Conservation (phyloP, 30 jellyfish, hydroid and myxozoan species). For the Aurelia aurita complex sp. Pacific region DNA sequence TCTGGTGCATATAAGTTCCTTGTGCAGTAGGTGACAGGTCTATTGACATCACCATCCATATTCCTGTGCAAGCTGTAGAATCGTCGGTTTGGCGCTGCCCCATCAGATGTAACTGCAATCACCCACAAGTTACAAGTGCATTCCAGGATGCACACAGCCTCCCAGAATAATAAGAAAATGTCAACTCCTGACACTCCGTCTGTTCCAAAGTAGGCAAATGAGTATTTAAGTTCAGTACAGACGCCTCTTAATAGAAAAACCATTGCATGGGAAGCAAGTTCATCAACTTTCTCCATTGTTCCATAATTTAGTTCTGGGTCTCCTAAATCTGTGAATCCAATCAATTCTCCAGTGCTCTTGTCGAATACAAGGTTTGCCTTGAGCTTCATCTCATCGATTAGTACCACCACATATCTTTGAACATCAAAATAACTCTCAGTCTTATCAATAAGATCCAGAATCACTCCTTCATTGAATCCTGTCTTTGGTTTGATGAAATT, state of each 20-base stretch:
- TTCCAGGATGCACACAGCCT: slow-evolving; percentile 35
- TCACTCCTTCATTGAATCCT: slow-evolving; percentile 17
- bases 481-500: neutral
- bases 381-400: slow-evolving; percentile 60
- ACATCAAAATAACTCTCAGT: neutral
- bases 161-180: slow-evolving; percentile 56
- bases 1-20: slow-evolving; percentile 23
- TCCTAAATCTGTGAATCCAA: slow-evolving; percentile 62
- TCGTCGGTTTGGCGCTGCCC: slow-evolving; percentile 69
- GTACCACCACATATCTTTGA: slow-evolving; percentile 3
- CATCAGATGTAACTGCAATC: slow-evolving; percentile 52
- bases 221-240: slow-evolving; percentile 1
- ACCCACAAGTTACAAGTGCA: slow-evolving; percentile 14
- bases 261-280: slow-evolving; percentile 43
- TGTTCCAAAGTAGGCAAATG: slow-evolving; percentile 24
- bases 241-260: slow-evolving; percentile 25
- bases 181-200: slow-evolving; percentile 4
- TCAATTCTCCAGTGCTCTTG: slow-evolving; percentile 49
- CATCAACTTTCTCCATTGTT: slow-evolving; percentile 11
- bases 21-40: slow-evolving; percentile 1
- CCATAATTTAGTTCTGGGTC: slow-evolving; percentile 48
- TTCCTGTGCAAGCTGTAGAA: slow-evolving; percentile 33
- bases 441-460: neutral
- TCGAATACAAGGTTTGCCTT: slow-evolving; percentile 58
- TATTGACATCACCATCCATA: neutral